Evolutionary conservation across 1,140 invertebrate species (phyloP), one percentile per base, ranked within the genome.

Genomic region (Saccostrea cuccullata): DNA sequence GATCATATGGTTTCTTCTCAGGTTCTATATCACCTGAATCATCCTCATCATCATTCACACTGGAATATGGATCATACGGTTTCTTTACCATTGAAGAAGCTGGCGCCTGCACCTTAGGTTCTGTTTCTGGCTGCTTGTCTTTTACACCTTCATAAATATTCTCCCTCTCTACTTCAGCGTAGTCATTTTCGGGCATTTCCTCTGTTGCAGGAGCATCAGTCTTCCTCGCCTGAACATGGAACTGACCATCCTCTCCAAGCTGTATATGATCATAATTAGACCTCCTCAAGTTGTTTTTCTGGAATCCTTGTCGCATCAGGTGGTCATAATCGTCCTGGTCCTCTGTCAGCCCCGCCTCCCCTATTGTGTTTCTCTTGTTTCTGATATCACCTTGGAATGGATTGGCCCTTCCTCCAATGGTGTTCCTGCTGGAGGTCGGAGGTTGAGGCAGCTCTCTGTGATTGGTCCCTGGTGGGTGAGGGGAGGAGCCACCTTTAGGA

Each of bases 321-420:
- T 92, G 92, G 58, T 93, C 92, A 56, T 93, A 93, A 47, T 90
- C 91, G 55, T 90, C 86, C n/a, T 84, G 83, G 0, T 88, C 89
- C 60, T 89, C 77, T 15, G 55, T 56, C 47, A 40, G 12, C 64
- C n/a, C 23, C 2, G 23, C 23, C 15, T 40, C 84, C 36, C 55
- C 55, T 17, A 85, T 30, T 5, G 84, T 85, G 30, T 85, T 85
- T 40, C 82, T 84, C 40, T 84, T 55, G 40, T 84, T 84, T 2
- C 6, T n/a, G 4, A 20, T 13, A 15, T 84, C 82, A 15, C 82
- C 82, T 23, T 56, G 23, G 82, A 55, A 56, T 55, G 82, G 82
- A 56, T 84, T 84, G 26, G 70, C 26, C 70, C 26, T 77, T 12
- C 82, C 82, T 23, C 82, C 82, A 1, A 84, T 84, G 26, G 84